Base-by-base conservation (phyloP, 2,113 vertebrate species). In the Diadophis punctatus region DNA sequence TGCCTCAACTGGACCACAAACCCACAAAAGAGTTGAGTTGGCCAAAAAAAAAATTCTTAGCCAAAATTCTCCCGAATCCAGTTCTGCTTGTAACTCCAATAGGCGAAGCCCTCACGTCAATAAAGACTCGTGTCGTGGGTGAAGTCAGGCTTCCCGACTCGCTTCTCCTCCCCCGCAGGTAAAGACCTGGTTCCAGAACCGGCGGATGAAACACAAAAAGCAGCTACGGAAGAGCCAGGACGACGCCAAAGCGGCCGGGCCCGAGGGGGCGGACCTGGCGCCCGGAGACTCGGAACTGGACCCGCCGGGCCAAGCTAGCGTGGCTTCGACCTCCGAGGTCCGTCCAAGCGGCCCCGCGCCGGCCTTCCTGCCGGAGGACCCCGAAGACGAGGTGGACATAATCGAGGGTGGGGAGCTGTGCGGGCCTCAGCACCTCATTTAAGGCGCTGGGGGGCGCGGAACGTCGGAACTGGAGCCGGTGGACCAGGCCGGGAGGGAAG, bases 131-230 rank as follows among this genome's bases (percentile, higher is more conserved):
- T n/a, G n/a, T n/a, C n/a, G n/a, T 2, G 80, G 9, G 3, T 8
- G 43, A 14, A 27, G 23, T 4, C 85, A 6, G 6, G 11, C 43
- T 80, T 39, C 27, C 56, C 6, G 46, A 63, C 46, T 12, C 16
- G 11, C 55, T 9, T n/a, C 48, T 80, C 14, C 20, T 34, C 3
- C 8, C 46, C 18, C 18, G 0, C 96, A 99, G 99, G 99, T 99
- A 46, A 99, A 99, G 94, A 99, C 99, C 46, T 99, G 99, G 99
- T 99, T 99, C 90, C 98, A 99, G 97, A 99, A 99, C 96, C 96
- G 99, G 68, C 97, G 99, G 92, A 99, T 99, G 99, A 99, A 99
- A 96, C 98, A 99, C 95, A 99, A 99, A 98, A 99, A 99, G 91
- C 99, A 99, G 96, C 96, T 99, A 96, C 93, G 99, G 94, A 99